Conservation (phyloP, 2,888 invertebrate genomes). For the Eupithecia vulgata region DNA sequence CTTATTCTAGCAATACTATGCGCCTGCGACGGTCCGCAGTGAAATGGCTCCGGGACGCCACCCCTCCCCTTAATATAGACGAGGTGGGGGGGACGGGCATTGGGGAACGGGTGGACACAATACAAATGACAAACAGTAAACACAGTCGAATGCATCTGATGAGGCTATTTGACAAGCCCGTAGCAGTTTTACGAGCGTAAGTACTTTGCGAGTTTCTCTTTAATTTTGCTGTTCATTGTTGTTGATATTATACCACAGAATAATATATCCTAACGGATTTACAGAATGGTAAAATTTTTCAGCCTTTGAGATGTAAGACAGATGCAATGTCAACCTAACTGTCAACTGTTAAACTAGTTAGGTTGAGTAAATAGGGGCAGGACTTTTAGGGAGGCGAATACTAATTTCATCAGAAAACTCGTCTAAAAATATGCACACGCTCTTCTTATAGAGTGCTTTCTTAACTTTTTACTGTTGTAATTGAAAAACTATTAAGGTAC, state of each 20-base stretch:
- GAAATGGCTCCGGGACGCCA: slow-evolving; percentile 62
- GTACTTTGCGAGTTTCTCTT: no score
- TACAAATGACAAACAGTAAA: slow-evolving; percentile 14
- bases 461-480: not conserved
- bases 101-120: slow-evolving; percentile 3
- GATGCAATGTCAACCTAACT: no score
- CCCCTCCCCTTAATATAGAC: slow-evolving; percentile 66
- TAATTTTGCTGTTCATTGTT: no score
- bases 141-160: not conserved
- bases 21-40: slow-evolving; percentile 65
- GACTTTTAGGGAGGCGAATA: no score
- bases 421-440: not conserved
- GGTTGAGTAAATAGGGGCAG: no score
- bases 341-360: no score
- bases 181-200: no score
- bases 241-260: no score
- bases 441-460: not conserved
- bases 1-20: slow-evolving; percentile 69
- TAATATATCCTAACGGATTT: no score
- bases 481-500: not conserved
- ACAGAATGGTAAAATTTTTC: not conserved
- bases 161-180: not conserved
- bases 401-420: not conserved
- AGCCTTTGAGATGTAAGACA: not conserved
- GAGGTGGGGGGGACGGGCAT: not conserved